Evolutionary conservation across 1,140 invertebrate genomes (phyloP).

Genomic region (Ooceraea biroi): DNA sequence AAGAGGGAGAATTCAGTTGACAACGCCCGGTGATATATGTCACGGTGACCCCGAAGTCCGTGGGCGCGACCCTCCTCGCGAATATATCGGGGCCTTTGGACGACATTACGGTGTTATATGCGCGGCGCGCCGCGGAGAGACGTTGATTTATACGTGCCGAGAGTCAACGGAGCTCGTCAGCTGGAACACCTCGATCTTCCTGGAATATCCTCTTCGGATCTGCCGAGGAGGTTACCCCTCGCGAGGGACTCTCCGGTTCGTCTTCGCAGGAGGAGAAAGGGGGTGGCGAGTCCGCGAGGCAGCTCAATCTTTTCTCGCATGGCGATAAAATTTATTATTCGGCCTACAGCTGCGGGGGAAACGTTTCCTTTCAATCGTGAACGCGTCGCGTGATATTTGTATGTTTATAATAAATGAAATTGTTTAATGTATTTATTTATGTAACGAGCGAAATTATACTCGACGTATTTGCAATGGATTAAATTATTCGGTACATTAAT

Average conservation of each 20-base stretch:
- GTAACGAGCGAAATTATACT: too few relatives aligned
- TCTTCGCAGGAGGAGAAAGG: not conserved
- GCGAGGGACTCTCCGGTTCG: not conserved
- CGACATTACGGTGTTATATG: conserved; percentile 74
- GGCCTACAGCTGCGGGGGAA: not conserved
- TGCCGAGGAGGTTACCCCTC: conserved; percentile 52
- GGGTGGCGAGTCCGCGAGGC: not conserved
- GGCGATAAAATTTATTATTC: not conserved
- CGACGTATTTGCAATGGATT: too few relatives aligned
- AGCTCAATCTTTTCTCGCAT: not conserved
- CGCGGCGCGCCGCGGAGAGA: conserved; percentile 71
- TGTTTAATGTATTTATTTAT: too few relatives aligned
- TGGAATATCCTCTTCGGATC: conserved; percentile 33
- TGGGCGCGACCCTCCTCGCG: conserved; percentile 66
- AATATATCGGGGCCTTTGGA: conserved; percentile 74
- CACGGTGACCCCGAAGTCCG: conserved; percentile 65
- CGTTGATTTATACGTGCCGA: conserved; percentile 78
- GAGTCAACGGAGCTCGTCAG: conserved; percentile 49
- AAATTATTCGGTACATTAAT: too few relatives aligned
- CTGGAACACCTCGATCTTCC: conserved; percentile 47
- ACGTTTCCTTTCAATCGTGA: not conserved
- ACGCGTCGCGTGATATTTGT: not conserved
- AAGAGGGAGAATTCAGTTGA: conserved; percentile 59
- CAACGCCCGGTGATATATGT: conserved; percentile 67
- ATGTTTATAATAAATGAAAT: too few relatives aligned